These are phyloP conservation scores for Motacilla alba DNA, from an alignment of 2,113 vertebrate species.

Conservation along the genomic window DNA sequence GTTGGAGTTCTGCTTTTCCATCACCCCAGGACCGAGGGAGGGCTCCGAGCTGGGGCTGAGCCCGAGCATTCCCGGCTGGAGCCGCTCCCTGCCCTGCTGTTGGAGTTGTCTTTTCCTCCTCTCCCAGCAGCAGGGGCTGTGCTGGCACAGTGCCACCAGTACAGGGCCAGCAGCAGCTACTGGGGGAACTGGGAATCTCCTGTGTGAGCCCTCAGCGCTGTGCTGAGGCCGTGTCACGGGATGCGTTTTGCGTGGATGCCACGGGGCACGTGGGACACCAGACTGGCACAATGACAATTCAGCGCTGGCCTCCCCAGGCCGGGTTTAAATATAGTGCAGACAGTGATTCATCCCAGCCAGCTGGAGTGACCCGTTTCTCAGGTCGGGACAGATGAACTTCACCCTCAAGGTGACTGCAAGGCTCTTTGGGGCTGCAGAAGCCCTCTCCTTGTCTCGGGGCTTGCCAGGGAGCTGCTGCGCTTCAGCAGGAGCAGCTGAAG, in stretches of 20 bases:
- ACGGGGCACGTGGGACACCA: background rate
- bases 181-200: background rate
- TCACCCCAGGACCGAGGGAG: too few species aligned
- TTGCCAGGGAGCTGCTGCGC: background rate
- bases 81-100: too few species aligned
- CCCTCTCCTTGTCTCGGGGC: background rate
- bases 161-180: accelerated
- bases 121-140: background rate
- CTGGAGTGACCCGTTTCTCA: background rate
- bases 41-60: too few species aligned
- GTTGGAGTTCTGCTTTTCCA: too few species aligned
- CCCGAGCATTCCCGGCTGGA: too few species aligned
- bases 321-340: background rate
- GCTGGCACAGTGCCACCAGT: background rate
- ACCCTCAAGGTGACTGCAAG: background rate
- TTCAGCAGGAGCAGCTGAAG: background rate
- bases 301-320: background rate
- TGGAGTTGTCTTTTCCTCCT: too few species aligned
- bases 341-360: background rate
- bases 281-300: background rate
- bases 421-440: background rate
- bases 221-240: background rate
- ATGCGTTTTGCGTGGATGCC: background rate
- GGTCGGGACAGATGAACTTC: background rate
- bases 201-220: accelerated